Evolutionary conservation across 2,113 vertebrate species (phyloP).

Genomic region (Syrmaticus mikado): DNA sequence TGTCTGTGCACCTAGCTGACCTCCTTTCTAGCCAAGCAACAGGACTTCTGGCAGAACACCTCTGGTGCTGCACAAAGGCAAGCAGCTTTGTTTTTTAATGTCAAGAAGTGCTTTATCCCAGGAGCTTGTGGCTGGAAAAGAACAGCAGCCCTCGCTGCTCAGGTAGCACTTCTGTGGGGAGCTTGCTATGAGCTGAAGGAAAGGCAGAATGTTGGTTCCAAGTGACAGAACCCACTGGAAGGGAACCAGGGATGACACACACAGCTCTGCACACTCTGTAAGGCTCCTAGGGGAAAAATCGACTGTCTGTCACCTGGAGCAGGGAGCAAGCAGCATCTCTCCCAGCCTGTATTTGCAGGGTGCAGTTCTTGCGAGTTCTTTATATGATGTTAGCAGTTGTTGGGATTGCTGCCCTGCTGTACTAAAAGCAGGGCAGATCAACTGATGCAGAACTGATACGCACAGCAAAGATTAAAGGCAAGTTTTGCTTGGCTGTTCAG

Average conservation of each 20-base stretch:
- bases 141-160: neutral
- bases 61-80: neutral
- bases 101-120: neutral
- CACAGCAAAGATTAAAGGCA: neutral
- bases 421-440: neutral
- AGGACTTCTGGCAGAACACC: neutral
- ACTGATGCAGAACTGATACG: neutral
- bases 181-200: neutral
- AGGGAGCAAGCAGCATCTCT: neutral
- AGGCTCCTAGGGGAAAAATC: neutral
- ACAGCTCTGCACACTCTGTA: neutral
- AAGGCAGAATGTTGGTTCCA: neutral
- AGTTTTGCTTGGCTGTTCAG: neutral
- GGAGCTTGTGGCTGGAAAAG: neutral
- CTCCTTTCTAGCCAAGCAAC: neutral
- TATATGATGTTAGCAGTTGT: neutral
- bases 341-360: fast-evolving
- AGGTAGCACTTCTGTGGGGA: fast-evolving
- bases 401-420: neutral
- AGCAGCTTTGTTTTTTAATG: neutral
- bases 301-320: neutral
- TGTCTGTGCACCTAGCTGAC: neutral
- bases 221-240: neutral
- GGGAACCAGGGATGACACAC: neutral
- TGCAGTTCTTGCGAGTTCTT: neutral